Base-by-base conservation (phyloP, 2,797 vertebrate genomes). In the Hozukius guyotensis region DNA sequence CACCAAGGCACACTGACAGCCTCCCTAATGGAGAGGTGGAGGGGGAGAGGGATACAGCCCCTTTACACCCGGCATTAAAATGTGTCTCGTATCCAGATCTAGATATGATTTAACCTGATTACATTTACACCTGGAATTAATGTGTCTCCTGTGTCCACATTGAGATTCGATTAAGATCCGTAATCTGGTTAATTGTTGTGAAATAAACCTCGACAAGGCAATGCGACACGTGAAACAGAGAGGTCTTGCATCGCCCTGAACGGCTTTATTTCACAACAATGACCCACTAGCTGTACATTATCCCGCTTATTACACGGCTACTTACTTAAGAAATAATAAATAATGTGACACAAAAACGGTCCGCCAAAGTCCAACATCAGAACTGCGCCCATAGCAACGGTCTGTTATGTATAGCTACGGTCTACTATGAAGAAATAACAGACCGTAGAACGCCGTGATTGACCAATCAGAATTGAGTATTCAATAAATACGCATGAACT, bases 1-100 rank as follows among this genome's bases (percentile, higher is more conserved):
- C 81, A 88, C 89, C 89, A 85, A 90, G 73, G 83, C 78, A 22
- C 70, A 55, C 89, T 92, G 94, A 95, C 93, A 94, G 91, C 75
- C 69, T 87, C 76, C 53, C 84, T 95, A 95, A 95, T 95, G 86
- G 91, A 91, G 91, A 53, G 52, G 52, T 53, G 52, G 9, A 22
- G 18, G 2, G 1, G 18, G 52, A 72, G 42, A 20, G 18, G 42
- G 42, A 49, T 49, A 49, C 42, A 49, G 8, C 18, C 16, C 42
- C 18, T 49, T 49, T 49, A 52, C 18, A 52, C 0, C 18, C 18
- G 8, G 8, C 46, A 52, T 52, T n/a, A 52, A 52, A 52, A 52
- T 52, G 18, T 20, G 46, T 52, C 18, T 52, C 8, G 8, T 52
- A 52, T 52, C 46, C 46, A 52, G 18, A 52, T 52, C 46, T 52